These are phyloP conservation scores for Denticeps clupeoides DNA, from an alignment of 2,797 vertebrate species.

Conservation along the genomic window DNA sequence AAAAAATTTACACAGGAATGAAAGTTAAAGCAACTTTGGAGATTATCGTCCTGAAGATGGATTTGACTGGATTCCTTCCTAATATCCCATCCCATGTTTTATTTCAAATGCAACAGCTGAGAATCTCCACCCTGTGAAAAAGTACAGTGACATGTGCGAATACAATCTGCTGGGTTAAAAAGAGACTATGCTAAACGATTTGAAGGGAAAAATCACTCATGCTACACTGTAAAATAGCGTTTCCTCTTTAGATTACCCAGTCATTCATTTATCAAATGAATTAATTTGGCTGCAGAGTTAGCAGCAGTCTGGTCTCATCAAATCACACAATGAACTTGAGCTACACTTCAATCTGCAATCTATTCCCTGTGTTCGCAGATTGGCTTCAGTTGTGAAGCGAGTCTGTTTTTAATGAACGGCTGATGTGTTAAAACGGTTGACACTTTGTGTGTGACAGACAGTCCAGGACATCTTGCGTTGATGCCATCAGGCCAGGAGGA, in stretches of 20 bases:
- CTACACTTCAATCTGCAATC: conserved; percentile 17
- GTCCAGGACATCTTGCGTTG: too few relatives aligned
- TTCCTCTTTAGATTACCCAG: conserved; percentile 16
- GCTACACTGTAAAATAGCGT: conserved; percentile 9
- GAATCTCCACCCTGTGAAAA: too few relatives aligned
- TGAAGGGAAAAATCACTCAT: conserved; percentile 3
- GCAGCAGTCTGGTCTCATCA: conserved; percentile 16
- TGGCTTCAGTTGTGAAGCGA: conserved; percentile 18
- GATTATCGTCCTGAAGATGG: too few relatives aligned
- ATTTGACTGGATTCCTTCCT: too few relatives aligned
- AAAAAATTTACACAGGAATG: conserved; percentile 9
- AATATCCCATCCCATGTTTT: too few relatives aligned
- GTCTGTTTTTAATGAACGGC: conserved; percentile 15
- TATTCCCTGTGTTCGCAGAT: too few relatives aligned
- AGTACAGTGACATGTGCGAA: too few relatives aligned
- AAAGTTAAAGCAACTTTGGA: not conserved
- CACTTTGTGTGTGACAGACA: too few relatives aligned
- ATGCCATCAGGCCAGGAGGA: too few relatives aligned
- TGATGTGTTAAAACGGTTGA: conserved; percentile 3
- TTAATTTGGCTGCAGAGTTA: conserved; percentile 16
- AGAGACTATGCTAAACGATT: too few relatives aligned
- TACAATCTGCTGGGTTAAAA: too few relatives aligned
- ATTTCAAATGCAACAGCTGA: too few relatives aligned
- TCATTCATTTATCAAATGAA: conserved; percentile 18
- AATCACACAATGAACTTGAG: conserved; percentile 19